These are phyloP conservation scores for Neostethus bicornis DNA, from an alignment of 2,797 vertebrate species.

Conservation along the genomic window DNA sequence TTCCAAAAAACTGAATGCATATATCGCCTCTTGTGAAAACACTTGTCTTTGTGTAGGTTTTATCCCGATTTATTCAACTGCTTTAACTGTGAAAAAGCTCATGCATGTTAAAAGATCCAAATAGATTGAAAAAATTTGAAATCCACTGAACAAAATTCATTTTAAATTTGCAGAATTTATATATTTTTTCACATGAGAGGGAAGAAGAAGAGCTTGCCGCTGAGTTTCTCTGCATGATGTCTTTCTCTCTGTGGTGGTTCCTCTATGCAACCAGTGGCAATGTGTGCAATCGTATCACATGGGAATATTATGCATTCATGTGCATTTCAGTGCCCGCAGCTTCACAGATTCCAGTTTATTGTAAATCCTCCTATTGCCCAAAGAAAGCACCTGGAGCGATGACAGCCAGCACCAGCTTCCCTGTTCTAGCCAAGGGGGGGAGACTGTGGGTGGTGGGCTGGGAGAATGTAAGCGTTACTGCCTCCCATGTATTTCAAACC, in stretches of 20 bases:
- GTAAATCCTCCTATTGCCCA: conserved; percentile 5
- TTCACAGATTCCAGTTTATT: conserved; percentile 22
- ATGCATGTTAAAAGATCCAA: not conserved
- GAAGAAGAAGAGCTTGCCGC: not conserved
- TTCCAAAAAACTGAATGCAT: not conserved
- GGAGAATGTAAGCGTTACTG: conserved; percentile 13
- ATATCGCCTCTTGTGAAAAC: not conserved
- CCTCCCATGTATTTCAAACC: conserved; percentile 14
- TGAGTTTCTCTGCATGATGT: not conserved
- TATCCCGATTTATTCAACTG: not conserved
- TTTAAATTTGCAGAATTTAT: no score
- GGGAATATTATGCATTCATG: conserved; percentile 9
- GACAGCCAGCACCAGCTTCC: conserved; percentile 26
- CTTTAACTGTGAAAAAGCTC: not conserved
- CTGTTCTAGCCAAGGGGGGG: conserved; percentile 12
- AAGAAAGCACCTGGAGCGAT: conserved; percentile 53
- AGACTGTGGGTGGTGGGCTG: conserved; percentile 24
- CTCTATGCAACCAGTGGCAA: conserved; percentile 9
- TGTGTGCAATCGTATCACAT: conserved; percentile 9
- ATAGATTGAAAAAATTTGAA: not conserved
- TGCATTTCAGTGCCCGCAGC: conserved; percentile 16
- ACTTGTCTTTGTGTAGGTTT: not conserved
- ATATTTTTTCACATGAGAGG: not conserved
- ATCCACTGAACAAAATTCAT: not conserved
- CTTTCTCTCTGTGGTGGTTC: not conserved